Percentiles rank a stretch among this genome's conserved stretches.
Conservation (phyloP, 2,888 invertebrate genomes). For the Andrena chrysosceles region DNA sequence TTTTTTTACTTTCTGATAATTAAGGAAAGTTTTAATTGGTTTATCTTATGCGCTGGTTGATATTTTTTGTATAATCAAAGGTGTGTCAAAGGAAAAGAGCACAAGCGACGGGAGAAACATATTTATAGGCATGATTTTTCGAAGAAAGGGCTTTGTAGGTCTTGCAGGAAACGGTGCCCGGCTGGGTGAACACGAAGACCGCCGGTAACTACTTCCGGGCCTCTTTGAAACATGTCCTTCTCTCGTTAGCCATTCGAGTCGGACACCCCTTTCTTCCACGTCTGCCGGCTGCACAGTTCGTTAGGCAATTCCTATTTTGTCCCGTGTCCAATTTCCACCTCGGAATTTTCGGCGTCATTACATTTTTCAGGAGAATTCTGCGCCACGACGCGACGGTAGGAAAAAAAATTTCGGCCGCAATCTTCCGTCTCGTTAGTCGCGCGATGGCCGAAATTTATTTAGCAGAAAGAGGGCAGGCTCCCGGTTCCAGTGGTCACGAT, state of each 20-base stretch:
- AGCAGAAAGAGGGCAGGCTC: conserved; percentile 3
- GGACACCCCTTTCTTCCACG: conserved; percentile 61
- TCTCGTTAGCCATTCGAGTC: conserved; percentile 72
- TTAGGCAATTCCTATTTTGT: conserved; percentile 79
- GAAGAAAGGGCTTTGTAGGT: conserved; percentile 47
- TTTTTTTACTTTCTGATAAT: too few species aligned
- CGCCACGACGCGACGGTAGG: background rate
- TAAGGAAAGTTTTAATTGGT: too few species aligned
- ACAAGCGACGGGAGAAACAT: conserved; percentile 37
- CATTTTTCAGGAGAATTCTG: conserved; percentile 29
- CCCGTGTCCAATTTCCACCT: conserved; percentile 69
- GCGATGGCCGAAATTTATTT: conserved; percentile 42
- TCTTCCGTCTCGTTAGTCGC: conserved; percentile 48
- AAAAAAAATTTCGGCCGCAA: conserved; percentile 34
- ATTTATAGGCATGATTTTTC: conserved; percentile 43
- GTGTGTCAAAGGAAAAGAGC: background rate
- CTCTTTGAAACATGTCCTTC: conserved; percentile 65
- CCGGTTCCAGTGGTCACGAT: background rate
- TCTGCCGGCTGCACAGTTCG: conserved; percentile 77
- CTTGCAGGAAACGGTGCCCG: conserved; percentile 43
- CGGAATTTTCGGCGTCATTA: conserved; percentile 60
- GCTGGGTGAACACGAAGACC: conserved; percentile 60
- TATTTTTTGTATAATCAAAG: too few species aligned
- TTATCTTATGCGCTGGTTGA: too few species aligned
- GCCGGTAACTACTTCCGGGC: conserved; percentile 71